Conservation (phyloP, 2,797 vertebrate genomes). For the Otus scops region DNA sequence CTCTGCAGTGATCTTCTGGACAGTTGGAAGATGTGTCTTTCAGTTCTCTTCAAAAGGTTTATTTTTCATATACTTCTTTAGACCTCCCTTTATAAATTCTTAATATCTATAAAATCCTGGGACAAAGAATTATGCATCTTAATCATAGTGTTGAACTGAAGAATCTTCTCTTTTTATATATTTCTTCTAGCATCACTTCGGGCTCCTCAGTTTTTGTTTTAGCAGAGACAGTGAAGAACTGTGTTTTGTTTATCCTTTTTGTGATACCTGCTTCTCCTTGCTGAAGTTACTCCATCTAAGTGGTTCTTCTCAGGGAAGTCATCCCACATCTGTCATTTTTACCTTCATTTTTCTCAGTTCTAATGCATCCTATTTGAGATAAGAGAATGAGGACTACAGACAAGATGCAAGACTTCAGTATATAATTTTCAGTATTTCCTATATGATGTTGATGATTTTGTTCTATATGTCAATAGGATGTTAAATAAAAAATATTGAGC, state of each 20-base stretch:
- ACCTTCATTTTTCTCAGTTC: neutral
- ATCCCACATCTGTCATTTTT: neutral
- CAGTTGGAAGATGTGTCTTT: neutral
- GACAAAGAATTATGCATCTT: neutral
- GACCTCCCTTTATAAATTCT: neutral
- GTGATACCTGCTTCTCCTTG: neutral
- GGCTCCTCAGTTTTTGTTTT: neutral
- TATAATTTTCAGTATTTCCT: neutral
- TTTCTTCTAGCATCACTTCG: neutral
- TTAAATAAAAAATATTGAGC: neutral
- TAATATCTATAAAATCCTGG: neutral
- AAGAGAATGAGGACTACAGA: neutral
- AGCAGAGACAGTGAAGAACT: neutral
- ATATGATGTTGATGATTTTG: neutral
- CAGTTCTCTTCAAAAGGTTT: neutral
- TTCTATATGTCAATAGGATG: too few relatives aligned
- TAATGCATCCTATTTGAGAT: neutral
- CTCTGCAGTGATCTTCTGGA: neutral
- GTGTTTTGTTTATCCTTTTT: neutral
- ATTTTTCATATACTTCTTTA: neutral
- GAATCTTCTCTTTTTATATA: neutral
- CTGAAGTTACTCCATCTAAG: neutral
- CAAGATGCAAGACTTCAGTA: neutral
- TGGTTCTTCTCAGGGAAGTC: neutral
- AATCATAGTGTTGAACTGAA: neutral